Evolutionary conservation across 2,113 vertebrate species (phyloP).

Genomic region (Empidonax traillii): DNA sequence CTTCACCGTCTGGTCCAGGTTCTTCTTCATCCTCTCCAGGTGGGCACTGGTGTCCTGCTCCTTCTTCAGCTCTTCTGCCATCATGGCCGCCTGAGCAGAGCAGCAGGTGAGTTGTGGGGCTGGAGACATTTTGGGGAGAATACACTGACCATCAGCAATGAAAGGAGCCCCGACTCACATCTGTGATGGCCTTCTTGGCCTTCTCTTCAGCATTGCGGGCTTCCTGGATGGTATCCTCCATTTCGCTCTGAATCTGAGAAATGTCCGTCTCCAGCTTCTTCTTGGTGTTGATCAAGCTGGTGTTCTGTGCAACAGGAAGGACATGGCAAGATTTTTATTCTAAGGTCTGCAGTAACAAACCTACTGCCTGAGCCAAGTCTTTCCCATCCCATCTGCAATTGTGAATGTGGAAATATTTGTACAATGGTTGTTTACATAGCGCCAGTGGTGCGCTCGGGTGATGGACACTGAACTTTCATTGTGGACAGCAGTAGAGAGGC

Average conservation of each 20-base stretch:
- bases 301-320: neutral
- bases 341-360: too few species aligned
- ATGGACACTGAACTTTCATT: too few species aligned
- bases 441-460: too few species aligned
- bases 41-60: conserved; percentile 92
- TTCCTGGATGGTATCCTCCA: conserved; percentile 77
- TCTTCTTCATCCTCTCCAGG: conserved; percentile 53
- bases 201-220: conserved; percentile 83
- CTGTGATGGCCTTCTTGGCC: conserved; percentile 81
- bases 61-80: conserved; percentile 93
- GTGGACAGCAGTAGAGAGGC: too few species aligned
- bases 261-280: too few species aligned
- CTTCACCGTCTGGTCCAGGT: neutral
- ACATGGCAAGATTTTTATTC: too few species aligned
- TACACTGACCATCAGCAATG: neutral
- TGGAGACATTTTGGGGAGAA: neutral
- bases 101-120: neutral
- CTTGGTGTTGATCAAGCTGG: conserved; percentile 50
- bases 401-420: too few species aligned
- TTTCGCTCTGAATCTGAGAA: conserved; percentile 83
- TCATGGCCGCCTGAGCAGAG: conserved; percentile 78
- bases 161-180: neutral
- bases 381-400: too few species aligned
- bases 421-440: too few species aligned
- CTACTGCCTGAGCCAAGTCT: too few species aligned